Conservation (phyloP, 2,113 vertebrate species). For the Phylloscopus trochiloides region DNA sequence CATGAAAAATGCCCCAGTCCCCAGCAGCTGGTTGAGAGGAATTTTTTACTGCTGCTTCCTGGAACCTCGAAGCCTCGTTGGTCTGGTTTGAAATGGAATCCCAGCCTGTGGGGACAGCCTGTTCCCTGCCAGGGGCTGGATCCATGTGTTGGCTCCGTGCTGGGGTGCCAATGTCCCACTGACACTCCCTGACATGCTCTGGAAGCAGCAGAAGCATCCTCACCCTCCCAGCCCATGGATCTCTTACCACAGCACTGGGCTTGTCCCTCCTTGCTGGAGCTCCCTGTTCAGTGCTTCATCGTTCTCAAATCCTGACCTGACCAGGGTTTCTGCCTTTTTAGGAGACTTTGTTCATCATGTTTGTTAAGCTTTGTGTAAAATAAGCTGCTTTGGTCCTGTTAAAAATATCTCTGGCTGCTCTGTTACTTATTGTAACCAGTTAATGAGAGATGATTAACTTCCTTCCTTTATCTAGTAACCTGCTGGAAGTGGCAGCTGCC, state of each 20-base stretch:
- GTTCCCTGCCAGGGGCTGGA: neutral
- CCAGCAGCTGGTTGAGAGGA: neutral
- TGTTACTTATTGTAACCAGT: neutral
- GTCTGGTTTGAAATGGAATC: rapidly evolving
- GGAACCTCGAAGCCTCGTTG: neutral
- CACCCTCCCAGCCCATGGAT: neutral
- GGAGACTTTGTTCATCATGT: neutral
- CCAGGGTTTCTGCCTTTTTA: neutral
- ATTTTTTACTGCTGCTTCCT: neutral
- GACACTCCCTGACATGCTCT: rapidly evolving
- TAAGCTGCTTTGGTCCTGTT: neutral
- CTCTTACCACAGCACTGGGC: neutral
- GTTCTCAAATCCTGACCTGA: rapidly evolving
- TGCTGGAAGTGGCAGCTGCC: neutral
- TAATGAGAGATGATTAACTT: neutral
- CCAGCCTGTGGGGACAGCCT: neutral
- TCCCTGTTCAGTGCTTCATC: rapidly evolving
- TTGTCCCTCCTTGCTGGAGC: neutral
- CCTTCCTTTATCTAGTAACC: neutral
- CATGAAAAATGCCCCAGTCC: neutral
- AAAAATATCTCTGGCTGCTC: neutral
- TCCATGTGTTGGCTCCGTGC: rapidly evolving
- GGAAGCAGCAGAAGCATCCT: neutral
- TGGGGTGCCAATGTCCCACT: rapidly evolving
- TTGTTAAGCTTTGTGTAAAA: neutral